Percentiles rank a stretch among this genome's conserved stretches.
These are phyloP conservation scores for Drosophila setifemur DNA, from an alignment of 1,140 invertebrate species.

Conservation along the genomic window DNA sequence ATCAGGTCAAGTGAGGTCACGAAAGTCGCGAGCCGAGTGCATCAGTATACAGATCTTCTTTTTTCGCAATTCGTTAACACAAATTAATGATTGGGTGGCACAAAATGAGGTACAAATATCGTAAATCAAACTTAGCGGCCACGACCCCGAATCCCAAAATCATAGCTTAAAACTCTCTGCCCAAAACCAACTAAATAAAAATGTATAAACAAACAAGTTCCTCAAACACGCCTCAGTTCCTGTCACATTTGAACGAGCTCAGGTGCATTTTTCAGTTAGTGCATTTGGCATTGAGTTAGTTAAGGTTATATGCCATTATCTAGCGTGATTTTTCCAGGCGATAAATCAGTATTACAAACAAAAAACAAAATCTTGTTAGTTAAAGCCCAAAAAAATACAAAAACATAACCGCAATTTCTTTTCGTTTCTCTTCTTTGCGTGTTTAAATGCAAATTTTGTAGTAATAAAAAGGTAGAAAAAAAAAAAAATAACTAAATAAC, in stretches of 20 bases:
- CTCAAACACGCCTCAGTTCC: background rate
- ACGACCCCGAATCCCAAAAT: background rate
- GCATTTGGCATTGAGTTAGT: constrained; percentile 25
- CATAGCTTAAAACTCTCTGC: background rate
- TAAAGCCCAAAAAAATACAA: background rate
- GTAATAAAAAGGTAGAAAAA: constrained; percentile 7
- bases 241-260: background rate
- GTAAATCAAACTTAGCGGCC: constrained; percentile 40
- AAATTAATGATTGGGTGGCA: constrained; percentile 42
- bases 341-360: background rate
- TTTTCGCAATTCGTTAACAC: constrained; percentile 32
- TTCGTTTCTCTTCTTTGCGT: constrained; percentile 11
- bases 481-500: constrained; percentile 1
- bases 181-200: constrained; percentile 8
- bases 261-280: constrained; percentile 16
- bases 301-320: constrained; percentile 26
- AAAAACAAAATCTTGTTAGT: constrained; percentile 21
- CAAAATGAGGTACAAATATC: constrained; percentile 38
- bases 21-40: constrained; percentile 50
- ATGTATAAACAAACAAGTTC: background rate
- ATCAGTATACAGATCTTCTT: constrained; percentile 44
- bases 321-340: constrained; percentile 17
- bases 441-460: constrained; percentile 37
- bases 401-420: constrained; percentile 1
- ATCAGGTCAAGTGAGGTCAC: constrained; percentile 56